These are phyloP conservation scores for Himantopus leucocephalus DNA, from an alignment of 2,113 vertebrate species.

Conservation along the genomic window DNA sequence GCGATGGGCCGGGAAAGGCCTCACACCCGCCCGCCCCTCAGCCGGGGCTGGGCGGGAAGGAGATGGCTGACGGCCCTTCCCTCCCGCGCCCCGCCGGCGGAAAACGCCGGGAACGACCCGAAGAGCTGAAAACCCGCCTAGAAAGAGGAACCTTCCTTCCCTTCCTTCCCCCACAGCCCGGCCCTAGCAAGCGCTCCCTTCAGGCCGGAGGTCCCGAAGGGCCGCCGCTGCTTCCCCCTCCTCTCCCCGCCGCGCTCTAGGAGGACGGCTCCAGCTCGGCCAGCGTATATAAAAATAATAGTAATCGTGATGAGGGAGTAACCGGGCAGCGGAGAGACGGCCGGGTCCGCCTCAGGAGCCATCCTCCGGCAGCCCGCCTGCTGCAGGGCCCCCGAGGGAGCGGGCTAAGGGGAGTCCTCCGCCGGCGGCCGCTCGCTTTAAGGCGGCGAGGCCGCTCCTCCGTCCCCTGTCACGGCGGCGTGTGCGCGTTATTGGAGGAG, in stretches of 20 bases:
- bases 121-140: neutral
- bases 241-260: neutral
- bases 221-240: neutral
- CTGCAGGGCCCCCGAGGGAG: no score
- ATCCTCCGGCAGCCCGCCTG: no score
- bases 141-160: neutral
- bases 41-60: neutral
- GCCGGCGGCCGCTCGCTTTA: no score
- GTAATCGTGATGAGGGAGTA: neutral
- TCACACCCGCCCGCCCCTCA: fast-evolving
- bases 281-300: neutral
- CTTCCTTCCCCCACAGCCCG: neutral
- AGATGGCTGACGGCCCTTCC: neutral
- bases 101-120: neutral
- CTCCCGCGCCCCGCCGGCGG: neutral
- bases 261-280: neutral
- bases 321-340: neutral
- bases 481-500: neutral
- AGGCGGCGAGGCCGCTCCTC: no score
- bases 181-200: neutral
- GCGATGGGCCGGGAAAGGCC: no score
- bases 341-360: no score
- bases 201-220: neutral
- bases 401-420: no score
- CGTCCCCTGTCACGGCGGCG: no score